These are phyloP conservation scores for Lordiphosa clarofinis DNA, from an alignment of 1,140 invertebrate species.

Conservation along the genomic window DNA sequence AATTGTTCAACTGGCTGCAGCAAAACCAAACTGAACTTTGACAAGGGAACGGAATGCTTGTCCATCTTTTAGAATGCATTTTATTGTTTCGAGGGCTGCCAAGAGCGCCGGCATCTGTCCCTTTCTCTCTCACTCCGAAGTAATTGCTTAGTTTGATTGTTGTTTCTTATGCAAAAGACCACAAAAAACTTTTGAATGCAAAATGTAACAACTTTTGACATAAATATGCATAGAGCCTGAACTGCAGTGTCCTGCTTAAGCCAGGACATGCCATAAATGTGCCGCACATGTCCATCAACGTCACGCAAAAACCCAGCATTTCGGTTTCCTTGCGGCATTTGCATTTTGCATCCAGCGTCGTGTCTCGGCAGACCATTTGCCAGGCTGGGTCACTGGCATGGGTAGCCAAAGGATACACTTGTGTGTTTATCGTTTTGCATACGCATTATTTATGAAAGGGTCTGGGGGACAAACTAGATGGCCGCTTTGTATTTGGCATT, in stretches of 20 bases:
- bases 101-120: too few relatives aligned
- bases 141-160: constrained; percentile 44
- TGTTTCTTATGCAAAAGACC: constrained; percentile 43
- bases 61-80: too few relatives aligned
- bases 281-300: constrained; percentile 56
- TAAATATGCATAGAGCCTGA: constrained; percentile 66
- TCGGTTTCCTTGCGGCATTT: constrained; percentile 33
- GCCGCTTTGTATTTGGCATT: constrained; percentile 43
- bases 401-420: constrained; percentile 29
- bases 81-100: too few relatives aligned
- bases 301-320: constrained; percentile 22
- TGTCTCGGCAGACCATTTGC: constrained; percentile 38
- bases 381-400: constrained; percentile 14
- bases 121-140: constrained; percentile 1
- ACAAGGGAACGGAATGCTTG: too few relatives aligned
- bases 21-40: too few relatives aligned
- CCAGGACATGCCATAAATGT: constrained; percentile 52
- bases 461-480: constrained; percentile 13
- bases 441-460: constrained; percentile 66
- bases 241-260: constrained; percentile 36
- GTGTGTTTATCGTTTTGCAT: constrained; percentile 70
- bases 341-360: constrained; percentile 43
- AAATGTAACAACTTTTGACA: constrained; percentile 53
- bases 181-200: constrained; percentile 38
- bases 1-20: too few relatives aligned